Conservation (phyloP, 1,140 invertebrate genomes). For the Wasmannia auropunctata region DNA sequence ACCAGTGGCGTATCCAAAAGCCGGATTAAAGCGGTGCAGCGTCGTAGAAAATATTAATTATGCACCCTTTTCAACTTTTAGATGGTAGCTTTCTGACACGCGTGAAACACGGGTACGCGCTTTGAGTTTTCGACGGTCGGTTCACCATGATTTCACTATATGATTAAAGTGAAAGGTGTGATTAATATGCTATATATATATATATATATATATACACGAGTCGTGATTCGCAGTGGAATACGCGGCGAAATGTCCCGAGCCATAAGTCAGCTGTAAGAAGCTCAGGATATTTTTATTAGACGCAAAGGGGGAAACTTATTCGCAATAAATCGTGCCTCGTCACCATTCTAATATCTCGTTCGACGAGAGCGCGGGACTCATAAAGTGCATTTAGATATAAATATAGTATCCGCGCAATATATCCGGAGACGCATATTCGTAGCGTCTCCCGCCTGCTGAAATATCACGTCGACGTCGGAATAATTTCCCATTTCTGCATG, state of each 20-base stretch:
- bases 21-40: constrained; percentile 7
- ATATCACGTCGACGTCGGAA: constrained; percentile 56
- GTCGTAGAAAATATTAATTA: constrained; percentile 42
- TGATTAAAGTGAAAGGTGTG: background rate
- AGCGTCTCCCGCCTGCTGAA: constrained; percentile 29
- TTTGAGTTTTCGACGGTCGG: background rate
- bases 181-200: too few relatives aligned
- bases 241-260: background rate
- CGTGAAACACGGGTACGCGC: too few relatives aligned
- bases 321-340: background rate
- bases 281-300: background rate
- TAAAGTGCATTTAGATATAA: constrained; percentile 38
- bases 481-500: constrained; percentile 57
- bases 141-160: background rate
- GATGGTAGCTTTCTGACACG: background rate
- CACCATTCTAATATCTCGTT: background rate
- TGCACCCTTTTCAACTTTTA: background rate
- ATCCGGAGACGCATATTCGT: constrained; percentile 26
- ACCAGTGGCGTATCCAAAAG: constrained; percentile 8
- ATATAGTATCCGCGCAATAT: constrained; percentile 44
- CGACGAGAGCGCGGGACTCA: background rate
- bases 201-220: too few relatives aligned
- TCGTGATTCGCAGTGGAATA: background rate
- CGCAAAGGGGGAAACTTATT: background rate
- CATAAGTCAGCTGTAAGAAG: background rate